These are phyloP conservation scores for Noctuana brunneofusca DNA, from an alignment of 2,888 invertebrate species.

Conservation along the genomic window DNA sequence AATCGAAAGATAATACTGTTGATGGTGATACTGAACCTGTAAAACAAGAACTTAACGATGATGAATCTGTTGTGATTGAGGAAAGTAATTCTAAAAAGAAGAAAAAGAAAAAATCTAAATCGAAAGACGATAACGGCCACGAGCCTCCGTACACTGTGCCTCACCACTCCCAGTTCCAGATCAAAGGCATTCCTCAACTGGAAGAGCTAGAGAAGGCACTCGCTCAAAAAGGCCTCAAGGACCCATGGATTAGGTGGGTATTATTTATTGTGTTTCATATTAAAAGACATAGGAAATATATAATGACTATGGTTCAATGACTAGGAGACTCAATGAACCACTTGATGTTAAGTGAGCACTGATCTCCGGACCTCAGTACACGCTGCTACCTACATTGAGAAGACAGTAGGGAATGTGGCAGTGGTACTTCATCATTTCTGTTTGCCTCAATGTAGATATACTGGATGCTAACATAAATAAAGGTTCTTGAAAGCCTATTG, in stretches of 20 bases:
- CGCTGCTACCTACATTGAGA: too few species aligned
- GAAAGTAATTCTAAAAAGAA: constrained; percentile 32
- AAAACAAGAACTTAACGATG: background rate
- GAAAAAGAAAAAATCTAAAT: constrained; percentile 30
- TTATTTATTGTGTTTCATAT: too few species aligned
- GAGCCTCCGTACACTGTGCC: constrained; percentile 86
- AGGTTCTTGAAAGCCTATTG: too few species aligned
- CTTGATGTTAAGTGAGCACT: too few species aligned
- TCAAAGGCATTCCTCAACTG: constrained; percentile 86
- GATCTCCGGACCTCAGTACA: too few species aligned
- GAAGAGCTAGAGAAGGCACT: constrained; percentile 85
- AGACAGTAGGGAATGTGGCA: too few species aligned
- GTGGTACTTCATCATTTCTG: too few species aligned
- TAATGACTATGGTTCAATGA: too few species aligned
- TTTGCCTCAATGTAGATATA: too few species aligned
- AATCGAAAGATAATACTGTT: background rate
- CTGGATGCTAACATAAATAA: too few species aligned
- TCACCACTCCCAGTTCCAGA: constrained; percentile 87
- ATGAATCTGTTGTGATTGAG: background rate
- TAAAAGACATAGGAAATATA: too few species aligned
- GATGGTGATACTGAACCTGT: background rate
- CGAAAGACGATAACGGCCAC: constrained; percentile 55
- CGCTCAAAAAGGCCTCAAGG: constrained; percentile 87
- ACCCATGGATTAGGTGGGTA: constrained; percentile 92
- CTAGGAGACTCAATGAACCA: too few species aligned